phyloP scores from a whole-genome alignment of 2,888 invertebrate species.

The Phorcus lineatus region DNA sequence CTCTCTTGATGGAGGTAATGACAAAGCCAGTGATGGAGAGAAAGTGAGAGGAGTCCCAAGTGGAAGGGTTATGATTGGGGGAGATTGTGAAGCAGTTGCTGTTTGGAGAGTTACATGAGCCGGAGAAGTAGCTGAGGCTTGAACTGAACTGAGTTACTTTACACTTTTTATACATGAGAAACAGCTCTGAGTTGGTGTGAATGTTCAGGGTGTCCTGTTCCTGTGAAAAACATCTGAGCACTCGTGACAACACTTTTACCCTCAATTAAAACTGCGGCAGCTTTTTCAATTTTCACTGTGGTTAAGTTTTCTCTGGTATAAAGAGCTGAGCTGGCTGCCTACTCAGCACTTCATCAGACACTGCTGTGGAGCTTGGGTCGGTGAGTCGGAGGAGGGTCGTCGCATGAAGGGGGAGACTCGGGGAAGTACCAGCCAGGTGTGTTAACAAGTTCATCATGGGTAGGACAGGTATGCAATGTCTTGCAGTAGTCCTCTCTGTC shows the following conservation, averaged over 20 bases:
- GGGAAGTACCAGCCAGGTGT: neutral
- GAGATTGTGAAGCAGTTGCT: neutral
- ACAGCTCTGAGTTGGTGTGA: neutral
- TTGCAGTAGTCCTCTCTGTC: neutral
- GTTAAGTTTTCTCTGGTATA: constrained; percentile 5
- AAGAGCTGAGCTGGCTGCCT: constrained; percentile 4
- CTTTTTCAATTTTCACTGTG: neutral
- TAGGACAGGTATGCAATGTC: neutral
- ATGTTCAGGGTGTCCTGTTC: neutral
- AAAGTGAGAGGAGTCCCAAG: neutral
- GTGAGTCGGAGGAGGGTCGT: neutral
- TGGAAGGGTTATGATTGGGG: neutral
- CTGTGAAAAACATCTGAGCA: neutral
- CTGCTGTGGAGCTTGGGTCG: neutral
- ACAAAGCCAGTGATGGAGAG: constrained; percentile 17
- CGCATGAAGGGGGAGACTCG: neutral
- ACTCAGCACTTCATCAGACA: neutral
- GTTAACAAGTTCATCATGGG: neutral
- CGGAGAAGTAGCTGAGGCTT: neutral
- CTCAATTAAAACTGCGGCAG: constrained; percentile 3
- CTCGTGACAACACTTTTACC: neutral
- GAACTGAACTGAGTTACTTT: no score
- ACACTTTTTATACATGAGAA: no score
- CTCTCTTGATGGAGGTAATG: neutral
- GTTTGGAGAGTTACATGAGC: no score